A percentile compares a stretch with the other conserved stretches of the same genome.
phyloP scores from a whole-genome alignment of 2,113 vertebrate genomes.

The Anarrhichthys ocellatus region DNA sequence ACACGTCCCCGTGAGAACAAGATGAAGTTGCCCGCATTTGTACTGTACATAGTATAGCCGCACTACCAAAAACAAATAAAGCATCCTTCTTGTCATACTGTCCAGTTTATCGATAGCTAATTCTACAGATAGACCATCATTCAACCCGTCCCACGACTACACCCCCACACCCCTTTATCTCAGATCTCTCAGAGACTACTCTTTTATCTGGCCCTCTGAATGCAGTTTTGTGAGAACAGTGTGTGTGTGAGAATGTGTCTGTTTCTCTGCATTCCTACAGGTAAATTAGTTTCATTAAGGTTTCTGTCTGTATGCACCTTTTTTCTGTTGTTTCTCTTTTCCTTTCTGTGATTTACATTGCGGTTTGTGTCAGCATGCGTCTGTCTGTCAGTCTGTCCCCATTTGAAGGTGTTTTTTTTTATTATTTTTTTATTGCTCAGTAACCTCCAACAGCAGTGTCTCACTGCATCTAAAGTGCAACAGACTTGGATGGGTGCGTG shows the following conservation, averaged over 20 bases:
- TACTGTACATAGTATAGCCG: constrained; percentile 95
- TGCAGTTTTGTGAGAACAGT: constrained; percentile 88
- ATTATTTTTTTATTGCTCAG: background rate
- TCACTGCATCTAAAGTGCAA: background rate
- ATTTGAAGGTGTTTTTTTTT: background rate
- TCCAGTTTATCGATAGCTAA: constrained; percentile 58
- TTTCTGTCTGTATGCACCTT: background rate
- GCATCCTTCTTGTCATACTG: constrained; percentile 59
- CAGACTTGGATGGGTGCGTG: background rate
- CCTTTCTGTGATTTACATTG: background rate
- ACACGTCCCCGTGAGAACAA: constrained; percentile 78
- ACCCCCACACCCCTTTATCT: background rate
- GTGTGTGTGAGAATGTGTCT: constrained; percentile 25
- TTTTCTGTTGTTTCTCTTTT: background rate
- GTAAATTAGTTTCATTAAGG: background rate
- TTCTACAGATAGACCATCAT: constrained; percentile 56
- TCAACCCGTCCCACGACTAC: background rate
- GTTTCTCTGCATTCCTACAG: constrained; percentile 4
- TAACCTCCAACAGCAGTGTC: background rate
- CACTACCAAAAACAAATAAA: constrained; percentile 90
- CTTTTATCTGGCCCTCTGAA: constrained; percentile 88
- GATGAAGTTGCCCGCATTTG: constrained; percentile 91
- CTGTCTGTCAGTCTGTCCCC: background rate
- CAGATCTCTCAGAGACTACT: constrained; percentile 85
- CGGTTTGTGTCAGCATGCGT: background rate